Evolutionary conservation across 2,797 vertebrate species (phyloP).

Genomic region (Pseudochirops cupreus): DNA sequence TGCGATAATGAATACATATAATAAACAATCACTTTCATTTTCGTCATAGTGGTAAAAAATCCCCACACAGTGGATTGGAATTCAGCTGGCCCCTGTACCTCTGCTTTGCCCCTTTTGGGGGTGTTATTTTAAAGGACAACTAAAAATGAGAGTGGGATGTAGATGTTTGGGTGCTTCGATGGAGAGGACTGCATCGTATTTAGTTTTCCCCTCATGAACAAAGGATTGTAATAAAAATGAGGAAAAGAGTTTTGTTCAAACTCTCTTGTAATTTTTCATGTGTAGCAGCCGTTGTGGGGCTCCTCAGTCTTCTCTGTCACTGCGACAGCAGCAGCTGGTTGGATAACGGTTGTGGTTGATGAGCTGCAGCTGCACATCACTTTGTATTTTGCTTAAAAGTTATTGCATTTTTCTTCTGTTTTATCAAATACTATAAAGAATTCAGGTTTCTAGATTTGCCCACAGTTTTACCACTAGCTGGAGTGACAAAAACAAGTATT

Average conservation of each 20-base stretch:
- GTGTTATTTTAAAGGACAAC: background rate
- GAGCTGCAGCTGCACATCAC: background rate
- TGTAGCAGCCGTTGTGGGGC: background rate
- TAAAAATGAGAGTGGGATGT: background rate
- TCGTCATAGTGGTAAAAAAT: constrained; percentile 43
- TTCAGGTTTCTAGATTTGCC: constrained; percentile 19
- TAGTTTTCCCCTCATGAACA: constrained; percentile 22
- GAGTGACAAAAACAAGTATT: background rate
- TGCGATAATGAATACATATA: background rate
- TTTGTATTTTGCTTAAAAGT: constrained; percentile 47
- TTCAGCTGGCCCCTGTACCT: constrained; percentile 7
- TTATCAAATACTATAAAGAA: constrained; percentile 9
- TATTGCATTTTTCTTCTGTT: background rate
- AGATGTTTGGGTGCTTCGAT: constrained; percentile 21
- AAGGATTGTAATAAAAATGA: constrained; percentile 2
- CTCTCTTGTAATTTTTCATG: background rate
- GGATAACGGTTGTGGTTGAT: background rate
- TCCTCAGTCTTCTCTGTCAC: background rate
- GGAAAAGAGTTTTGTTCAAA: constrained; percentile 13
- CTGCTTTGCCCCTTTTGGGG: background rate
- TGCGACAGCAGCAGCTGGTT: background rate
- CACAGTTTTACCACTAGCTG: background rate
- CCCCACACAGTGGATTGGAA: constrained; percentile 19
- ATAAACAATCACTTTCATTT: constrained; percentile 32
- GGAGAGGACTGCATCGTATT: constrained; percentile 20